These are phyloP conservation scores for Rhinophrynus dorsalis DNA, from an alignment of 2,797 vertebrate species.

Conservation along the genomic window DNA sequence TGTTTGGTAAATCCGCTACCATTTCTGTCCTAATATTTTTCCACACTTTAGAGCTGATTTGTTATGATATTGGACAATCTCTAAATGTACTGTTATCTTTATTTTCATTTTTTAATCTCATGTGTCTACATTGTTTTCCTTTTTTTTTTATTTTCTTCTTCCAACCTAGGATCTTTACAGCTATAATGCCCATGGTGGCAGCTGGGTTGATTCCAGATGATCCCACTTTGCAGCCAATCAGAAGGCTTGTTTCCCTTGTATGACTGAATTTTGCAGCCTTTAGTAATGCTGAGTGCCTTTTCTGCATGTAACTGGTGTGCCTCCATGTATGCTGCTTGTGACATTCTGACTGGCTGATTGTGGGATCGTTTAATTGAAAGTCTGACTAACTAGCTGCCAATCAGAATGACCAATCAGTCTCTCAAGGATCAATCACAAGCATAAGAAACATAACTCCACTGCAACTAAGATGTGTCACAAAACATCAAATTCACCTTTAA, in stretches of 20 bases:
- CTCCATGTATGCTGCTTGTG: conserved; percentile 49
- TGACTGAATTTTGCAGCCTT: conserved; percentile 61
- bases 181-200: conserved; percentile 98
- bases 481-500: no score
- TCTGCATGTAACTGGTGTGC: conserved; percentile 64
- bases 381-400: conserved; percentile 64
- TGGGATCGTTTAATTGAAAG: conserved; percentile 59
- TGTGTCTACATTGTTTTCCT: no score
- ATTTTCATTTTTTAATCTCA: no score
- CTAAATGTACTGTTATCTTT: no score
- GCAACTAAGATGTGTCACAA: no score
- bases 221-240: conserved; percentile 97
- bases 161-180: conserved; percentile 96
- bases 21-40: no score
- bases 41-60: no score
- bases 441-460: no score
- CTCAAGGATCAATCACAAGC: not conserved
- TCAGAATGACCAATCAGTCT: conserved; percentile 66
- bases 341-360: conserved; percentile 84
- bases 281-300: conserved; percentile 43
- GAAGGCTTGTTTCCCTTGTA: conserved; percentile 94
- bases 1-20: no score
- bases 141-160: conserved; percentile 62
- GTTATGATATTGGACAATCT: no score
- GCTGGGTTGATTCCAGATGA: conserved; percentile 96